A percentile compares a stretch with the other conserved stretches of the same genome.
These are phyloP conservation scores for Calameuta pallipes DNA, from an alignment of 2,888 invertebrate genomes.

Conservation along the genomic window DNA sequence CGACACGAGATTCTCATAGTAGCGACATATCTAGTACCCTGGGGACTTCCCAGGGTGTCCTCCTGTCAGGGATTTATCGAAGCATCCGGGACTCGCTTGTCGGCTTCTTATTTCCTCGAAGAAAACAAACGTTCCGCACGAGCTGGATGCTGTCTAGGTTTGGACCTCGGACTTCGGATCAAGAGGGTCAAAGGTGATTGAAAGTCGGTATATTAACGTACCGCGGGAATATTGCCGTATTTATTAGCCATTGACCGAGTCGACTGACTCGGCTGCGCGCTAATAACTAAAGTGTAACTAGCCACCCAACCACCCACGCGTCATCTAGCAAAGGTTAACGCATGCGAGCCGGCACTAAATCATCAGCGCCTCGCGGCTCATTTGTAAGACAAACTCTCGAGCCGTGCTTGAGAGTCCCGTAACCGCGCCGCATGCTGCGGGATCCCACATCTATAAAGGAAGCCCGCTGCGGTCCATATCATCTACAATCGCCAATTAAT, in stretches of 20 bases:
- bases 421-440: neutral
- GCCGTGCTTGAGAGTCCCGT: neutral
- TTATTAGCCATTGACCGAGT: slow-evolving; percentile 31
- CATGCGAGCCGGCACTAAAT: slow-evolving; percentile 53
- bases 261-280: slow-evolving; percentile 18
- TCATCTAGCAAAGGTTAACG: slow-evolving; percentile 53
- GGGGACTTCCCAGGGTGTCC: neutral
- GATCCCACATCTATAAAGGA: neutral
- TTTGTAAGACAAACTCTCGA: slow-evolving; percentile 61
- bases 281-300: slow-evolving; percentile 46
- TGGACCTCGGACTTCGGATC: neutral
- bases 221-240: slow-evolving; percentile 9
- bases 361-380: slow-evolving; percentile 62
- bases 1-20: neutral
- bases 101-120: neutral
- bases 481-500: slow-evolving; percentile 61
- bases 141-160: neutral
- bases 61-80: neutral
- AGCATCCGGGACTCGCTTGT: neutral
- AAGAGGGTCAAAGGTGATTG: neutral
- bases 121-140: neutral
- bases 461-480: slow-evolving; percentile 47
- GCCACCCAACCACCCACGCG: slow-evolving; percentile 47
- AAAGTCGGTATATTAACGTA: neutral
- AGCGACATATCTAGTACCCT: neutral